Conservation (phyloP, 2,797 vertebrate species). For the Euphonia xanthogaster region DNA sequence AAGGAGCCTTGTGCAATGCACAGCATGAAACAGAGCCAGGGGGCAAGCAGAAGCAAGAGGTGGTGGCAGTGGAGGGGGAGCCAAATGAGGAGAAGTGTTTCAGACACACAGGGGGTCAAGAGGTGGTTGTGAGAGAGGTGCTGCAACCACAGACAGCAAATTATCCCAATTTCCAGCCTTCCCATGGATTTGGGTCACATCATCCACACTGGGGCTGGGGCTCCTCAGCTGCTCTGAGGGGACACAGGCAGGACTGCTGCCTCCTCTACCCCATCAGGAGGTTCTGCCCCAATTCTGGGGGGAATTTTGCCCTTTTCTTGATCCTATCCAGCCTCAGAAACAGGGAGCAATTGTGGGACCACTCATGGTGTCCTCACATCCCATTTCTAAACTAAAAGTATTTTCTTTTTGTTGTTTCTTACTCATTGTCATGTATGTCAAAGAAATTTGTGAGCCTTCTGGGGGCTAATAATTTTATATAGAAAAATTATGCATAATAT, state of each 20-base stretch:
- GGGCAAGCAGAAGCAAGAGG: not conserved
- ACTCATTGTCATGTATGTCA: not conserved
- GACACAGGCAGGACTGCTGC: not conserved
- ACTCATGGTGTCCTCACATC: not conserved
- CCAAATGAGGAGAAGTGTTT: not conserved
- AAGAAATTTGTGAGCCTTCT: not conserved
- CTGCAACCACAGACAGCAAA: not conserved
- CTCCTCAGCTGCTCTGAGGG: not conserved
- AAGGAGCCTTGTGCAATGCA: not conserved
- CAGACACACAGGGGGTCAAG: not conserved
- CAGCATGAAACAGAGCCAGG: not conserved
- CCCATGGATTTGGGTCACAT: not conserved
- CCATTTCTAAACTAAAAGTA: not conserved
- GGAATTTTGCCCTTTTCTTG: not conserved
- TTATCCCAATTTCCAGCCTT: not conserved
- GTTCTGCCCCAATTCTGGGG: not conserved
- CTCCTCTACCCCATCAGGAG: not conserved
- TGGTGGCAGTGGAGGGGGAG: not conserved
- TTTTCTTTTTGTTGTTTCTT: not conserved
- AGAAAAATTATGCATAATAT: not conserved
- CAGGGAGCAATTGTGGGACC: not conserved
- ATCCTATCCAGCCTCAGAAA: not conserved
- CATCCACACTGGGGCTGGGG: rapidly evolving
- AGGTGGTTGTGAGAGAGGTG: not conserved
- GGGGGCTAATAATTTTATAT: not conserved